Base-by-base conservation (phyloP, 2,797 vertebrate genomes). In the Graptemys geographica region DNA sequence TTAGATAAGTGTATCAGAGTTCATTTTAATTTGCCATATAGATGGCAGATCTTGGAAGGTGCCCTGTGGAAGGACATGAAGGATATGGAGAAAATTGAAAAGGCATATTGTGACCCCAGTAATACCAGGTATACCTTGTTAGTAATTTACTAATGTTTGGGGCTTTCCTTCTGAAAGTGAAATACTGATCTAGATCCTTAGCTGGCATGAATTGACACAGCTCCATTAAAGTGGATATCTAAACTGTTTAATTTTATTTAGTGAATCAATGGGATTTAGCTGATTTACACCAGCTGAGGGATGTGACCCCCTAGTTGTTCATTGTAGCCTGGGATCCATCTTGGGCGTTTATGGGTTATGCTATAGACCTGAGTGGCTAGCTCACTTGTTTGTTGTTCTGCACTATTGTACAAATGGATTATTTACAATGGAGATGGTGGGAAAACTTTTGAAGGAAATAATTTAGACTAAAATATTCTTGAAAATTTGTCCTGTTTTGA, bases 21-120 rank as follows among this genome's bases (percentile, higher is more conserved):
- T 91, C 99, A 99, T 96, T 99, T 99, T 95, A 98, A 98, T 92
- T 98, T 99, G 96, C 99, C 99, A 0, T 99, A 99, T 95, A 98
- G 98, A 96, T 99, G 99, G 99, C 98, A 99, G 95, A 90, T 98
- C 87, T 97, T 90, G 76, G 96, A 98, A 2, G 98, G 97, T 80
- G 57, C 59, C 84, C 88, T 79, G 33, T 99, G 99, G 99, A 98
- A 95, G 28, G 98, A 99, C 92, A 96, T 99, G 78, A 82, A 85
- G 13, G 94, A 98, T 88, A 99, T 99, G 98, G 99, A 99, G 96
- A 95, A 98, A 90, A 98, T 99, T 8, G 99, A 99, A 97, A 94
- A 95, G 86, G 98, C 97, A 2, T 99, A 98, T 95, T 98, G 99
- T 90, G 97, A 99, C 94, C 99, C 99, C 1, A 23, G 0, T n/a